Conservation (phyloP, 2,797 vertebrate genomes). For the Enteromius afrohamiltoni region DNA sequence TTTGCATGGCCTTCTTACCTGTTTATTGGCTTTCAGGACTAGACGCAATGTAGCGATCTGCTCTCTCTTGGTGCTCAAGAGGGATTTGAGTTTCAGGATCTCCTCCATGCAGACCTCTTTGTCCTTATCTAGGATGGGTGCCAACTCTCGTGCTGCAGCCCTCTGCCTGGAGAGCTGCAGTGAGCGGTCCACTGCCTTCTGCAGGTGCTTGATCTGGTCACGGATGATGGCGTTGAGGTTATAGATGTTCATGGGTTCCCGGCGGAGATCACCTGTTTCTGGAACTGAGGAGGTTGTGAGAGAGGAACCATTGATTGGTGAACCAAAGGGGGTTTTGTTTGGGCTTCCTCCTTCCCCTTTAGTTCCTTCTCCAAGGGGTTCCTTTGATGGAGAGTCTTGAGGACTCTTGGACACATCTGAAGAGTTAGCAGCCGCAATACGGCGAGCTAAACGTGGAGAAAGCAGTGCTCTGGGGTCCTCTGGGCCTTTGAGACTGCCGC, state of each 20-base stretch:
- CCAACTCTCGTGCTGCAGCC: slow-evolving; percentile 91
- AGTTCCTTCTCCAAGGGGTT: slow-evolving; percentile 69
- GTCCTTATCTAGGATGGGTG: slow-evolving; percentile 93
- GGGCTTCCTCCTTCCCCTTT: slow-evolving; percentile 74
- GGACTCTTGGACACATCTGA: slow-evolving; percentile 80
- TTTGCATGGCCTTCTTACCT: slow-evolving; percentile 76
- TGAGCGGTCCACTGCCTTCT: slow-evolving; percentile 95
- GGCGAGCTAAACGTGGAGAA: slow-evolving; percentile 88
- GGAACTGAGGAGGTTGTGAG: slow-evolving; percentile 84
- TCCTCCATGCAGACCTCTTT: slow-evolving; percentile 98
- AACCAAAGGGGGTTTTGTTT: slow-evolving; percentile 80
- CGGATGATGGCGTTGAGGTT: slow-evolving; percentile 98
- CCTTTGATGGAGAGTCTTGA: slow-evolving; percentile 85
- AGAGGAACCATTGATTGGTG: slow-evolving; percentile 81
- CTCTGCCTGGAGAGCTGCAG: slow-evolving; percentile 94
- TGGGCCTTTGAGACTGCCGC: slow-evolving; percentile 91
- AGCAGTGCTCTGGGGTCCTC: slow-evolving; percentile 91
- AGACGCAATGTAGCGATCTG: slow-evolving; percentile 96
- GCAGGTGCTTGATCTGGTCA: slow-evolving; percentile 98
- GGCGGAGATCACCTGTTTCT: slow-evolving; percentile 90
- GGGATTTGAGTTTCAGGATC: slow-evolving; percentile 95
- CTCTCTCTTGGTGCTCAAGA: slow-evolving; percentile 96
- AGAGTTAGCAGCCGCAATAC: slow-evolving; percentile 82
- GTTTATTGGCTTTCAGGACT: slow-evolving; percentile 97
- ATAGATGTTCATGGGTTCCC: slow-evolving; percentile 99